These are phyloP conservation scores for Odocoileus virginianus DNA, from an alignment of 2,113 vertebrate species.

Conservation along the genomic window DNA sequence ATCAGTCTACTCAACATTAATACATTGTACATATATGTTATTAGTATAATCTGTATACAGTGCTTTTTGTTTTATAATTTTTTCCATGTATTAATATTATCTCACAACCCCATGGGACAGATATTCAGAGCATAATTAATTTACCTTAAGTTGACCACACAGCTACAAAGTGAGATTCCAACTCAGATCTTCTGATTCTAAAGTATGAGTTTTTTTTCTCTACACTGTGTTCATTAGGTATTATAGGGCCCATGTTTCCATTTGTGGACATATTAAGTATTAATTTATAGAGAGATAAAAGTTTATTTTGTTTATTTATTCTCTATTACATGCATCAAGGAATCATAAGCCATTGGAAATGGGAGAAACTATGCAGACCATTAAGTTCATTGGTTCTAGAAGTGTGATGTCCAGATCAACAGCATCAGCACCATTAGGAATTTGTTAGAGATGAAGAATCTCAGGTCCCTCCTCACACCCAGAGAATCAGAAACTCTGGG, in stretches of 20 bases:
- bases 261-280: slow-evolving; percentile 6
- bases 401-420: not conserved
- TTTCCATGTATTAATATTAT: not conserved
- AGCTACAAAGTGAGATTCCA: not conserved
- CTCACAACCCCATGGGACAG: not conserved
- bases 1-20: not conserved
- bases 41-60: not conserved
- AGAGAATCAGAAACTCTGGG: not conserved
- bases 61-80: not conserved
- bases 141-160: not conserved
- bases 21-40: not conserved
- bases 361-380: not conserved
- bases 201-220: not conserved
- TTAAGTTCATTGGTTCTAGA: not conserved
- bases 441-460: slow-evolving; percentile 2
- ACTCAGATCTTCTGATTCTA: not conserved
- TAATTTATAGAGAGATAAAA: not conserved
- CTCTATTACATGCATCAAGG: not conserved
- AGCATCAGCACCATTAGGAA: not conserved
- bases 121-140: slow-evolving; percentile 5
- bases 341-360: not conserved
- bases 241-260: not conserved
- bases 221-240: not conserved
- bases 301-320: not conserved
- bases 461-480: not conserved